Evolutionary conservation across 1,140 invertebrate species (phyloP).

Genomic region (Pentalonia nigronervosa): DNA sequence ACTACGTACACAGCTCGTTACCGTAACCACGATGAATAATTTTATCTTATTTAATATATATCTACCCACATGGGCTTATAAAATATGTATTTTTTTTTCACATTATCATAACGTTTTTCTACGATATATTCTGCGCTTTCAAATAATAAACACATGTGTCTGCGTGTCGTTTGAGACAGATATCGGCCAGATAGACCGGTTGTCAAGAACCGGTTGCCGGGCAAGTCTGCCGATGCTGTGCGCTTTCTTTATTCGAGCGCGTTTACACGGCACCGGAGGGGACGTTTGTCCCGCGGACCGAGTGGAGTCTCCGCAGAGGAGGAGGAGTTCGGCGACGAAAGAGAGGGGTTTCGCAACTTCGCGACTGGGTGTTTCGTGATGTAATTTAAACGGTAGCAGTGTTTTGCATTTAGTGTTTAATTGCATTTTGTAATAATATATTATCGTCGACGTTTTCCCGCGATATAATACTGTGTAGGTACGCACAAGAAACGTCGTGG

Average conservation of each 20-base stretch:
- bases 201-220: background rate
- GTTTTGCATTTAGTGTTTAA: constrained; percentile 37
- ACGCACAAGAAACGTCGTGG: background rate
- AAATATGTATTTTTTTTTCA: background rate
- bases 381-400: constrained; percentile 37
- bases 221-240: background rate
- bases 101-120: constrained; percentile 3
- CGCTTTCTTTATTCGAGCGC: background rate
- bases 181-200: constrained; percentile 16
- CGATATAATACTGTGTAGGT: background rate
- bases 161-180: constrained; percentile 9
- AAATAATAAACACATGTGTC: background rate
- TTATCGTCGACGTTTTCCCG: background rate
- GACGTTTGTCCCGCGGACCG: background rate
- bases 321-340: background rate
- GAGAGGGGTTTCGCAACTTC: constrained; percentile 10
- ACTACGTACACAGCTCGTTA: background rate
- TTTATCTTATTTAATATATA: background rate
- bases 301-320: background rate
- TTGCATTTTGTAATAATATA: background rate
- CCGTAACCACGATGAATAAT: background rate
- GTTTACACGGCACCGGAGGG: background rate
- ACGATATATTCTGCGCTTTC: background rate
- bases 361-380: constrained; percentile 4
- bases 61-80: background rate